Evolutionary conservation across 2,888 invertebrate species (phyloP).

Genomic region (Lysandra coridon): DNA sequence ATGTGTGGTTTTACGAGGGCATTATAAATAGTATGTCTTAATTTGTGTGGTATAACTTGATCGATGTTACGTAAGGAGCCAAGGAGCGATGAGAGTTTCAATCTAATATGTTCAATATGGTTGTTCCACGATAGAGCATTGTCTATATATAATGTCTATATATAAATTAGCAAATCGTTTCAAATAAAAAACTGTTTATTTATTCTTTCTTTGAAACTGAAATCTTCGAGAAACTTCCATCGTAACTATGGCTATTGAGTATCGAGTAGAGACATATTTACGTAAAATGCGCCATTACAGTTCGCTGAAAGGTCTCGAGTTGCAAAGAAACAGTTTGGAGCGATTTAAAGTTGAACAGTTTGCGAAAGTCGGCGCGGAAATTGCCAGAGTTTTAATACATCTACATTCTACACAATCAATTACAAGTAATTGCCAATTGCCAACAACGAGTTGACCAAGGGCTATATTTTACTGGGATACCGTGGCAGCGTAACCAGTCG

Average conservation of each 20-base stretch:
- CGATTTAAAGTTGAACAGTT: slow-evolving; percentile 16
- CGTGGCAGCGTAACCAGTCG: too few relatives aligned
- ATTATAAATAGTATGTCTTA: too few relatives aligned
- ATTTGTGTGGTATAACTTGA: too few relatives aligned
- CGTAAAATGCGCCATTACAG: not conserved
- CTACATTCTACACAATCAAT: not conserved
- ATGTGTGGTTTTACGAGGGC: too few relatives aligned
- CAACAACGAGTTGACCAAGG: not conserved
- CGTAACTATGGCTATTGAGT: not conserved
- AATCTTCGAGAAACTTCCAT: not conserved
- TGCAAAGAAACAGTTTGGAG: slow-evolving; percentile 9
- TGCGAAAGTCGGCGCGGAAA: not conserved
- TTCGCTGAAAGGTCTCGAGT: not conserved
- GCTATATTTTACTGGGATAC: too few relatives aligned
- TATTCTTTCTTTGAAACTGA: not conserved
- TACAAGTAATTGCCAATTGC: not conserved
- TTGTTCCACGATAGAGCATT: too few relatives aligned
- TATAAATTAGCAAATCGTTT: not conserved
- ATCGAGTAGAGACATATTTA: not conserved
- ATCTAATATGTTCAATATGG: too few relatives aligned
- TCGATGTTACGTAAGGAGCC: too few relatives aligned
- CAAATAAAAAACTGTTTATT: not conserved
- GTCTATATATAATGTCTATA: too few relatives aligned
- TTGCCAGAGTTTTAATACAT: not conserved
- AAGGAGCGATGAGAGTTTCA: too few relatives aligned